Percentiles rank a stretch among this genome's conserved stretches.
These are phyloP conservation scores for Macrotis lagotis DNA, from an alignment of 2,113 vertebrate species.

Conservation along the genomic window DNA sequence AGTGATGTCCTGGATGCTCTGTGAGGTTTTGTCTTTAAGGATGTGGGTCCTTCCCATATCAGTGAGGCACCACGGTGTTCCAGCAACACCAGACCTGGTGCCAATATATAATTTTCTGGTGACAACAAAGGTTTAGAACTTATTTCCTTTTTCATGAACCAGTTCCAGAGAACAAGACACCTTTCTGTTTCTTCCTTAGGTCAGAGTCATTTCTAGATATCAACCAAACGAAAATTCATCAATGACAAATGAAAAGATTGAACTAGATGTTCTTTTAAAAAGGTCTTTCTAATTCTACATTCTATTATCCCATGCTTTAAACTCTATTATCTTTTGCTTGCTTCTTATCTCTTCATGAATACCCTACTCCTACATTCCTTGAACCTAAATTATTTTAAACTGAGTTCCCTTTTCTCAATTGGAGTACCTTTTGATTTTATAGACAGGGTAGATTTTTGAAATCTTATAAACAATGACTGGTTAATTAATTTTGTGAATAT, in stretches of 20 bases:
- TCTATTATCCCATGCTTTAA: not conserved
- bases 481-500: constrained; percentile 23
- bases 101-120: too few species aligned
- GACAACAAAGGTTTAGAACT: too few species aligned
- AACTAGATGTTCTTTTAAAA: not conserved
- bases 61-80: too few species aligned
- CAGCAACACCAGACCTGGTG: too few species aligned
- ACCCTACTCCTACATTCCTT: not conserved
- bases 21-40: too few species aligned
- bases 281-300: not conserved
- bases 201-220: not conserved
- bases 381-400: not conserved
- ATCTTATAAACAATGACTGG: not conserved
- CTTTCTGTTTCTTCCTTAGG: constrained; percentile 34
- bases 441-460: not conserved
- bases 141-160: not conserved
- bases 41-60: too few species aligned
- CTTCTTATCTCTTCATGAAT: constrained; percentile 18
- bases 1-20: too few species aligned
- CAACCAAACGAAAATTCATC: not conserved
- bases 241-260: not conserved
- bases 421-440: constrained; percentile 44
- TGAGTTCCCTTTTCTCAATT: not conserved
- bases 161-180: not conserved
- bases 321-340: not conserved